phyloP scores from a whole-genome alignment of 2,888 invertebrate species.

The Reticulitermes lucifugus region DNA sequence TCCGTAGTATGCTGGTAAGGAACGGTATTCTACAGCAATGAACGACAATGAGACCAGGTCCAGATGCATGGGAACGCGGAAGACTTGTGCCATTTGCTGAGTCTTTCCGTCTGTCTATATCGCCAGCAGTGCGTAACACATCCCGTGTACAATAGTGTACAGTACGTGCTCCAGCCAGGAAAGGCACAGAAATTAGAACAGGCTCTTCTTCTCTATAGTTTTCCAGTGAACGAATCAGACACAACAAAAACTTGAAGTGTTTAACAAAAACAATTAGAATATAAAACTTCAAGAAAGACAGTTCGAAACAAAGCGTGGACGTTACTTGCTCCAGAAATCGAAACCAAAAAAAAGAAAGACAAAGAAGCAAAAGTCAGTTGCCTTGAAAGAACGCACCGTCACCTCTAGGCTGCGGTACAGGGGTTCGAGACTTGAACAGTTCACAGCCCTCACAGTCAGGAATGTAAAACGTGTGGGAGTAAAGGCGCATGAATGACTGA shows the following conservation, averaged over 20 bases:
- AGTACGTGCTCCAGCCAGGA: constrained; percentile 22
- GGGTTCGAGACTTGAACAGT: no score
- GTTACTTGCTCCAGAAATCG: background rate
- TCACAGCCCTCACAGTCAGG: no score
- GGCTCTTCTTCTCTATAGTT: background rate
- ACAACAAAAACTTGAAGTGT: background rate
- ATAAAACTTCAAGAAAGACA: background rate
- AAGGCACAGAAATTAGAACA: constrained; percentile 18
- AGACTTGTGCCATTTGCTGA: background rate
- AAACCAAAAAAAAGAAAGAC: background rate
- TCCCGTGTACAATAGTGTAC: constrained; percentile 10
- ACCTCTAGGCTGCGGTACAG: background rate
- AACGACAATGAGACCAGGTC: background rate
- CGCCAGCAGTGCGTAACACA: constrained; percentile 23
- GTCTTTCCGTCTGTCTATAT: background rate
- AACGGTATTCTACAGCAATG: constrained; percentile 15
- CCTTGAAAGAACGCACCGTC: background rate
- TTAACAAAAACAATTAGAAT: background rate
- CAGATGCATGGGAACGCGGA: constrained; percentile 31
- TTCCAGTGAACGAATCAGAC: background rate
- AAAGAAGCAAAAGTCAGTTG: background rate
- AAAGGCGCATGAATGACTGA: no score
- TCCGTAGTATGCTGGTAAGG: background rate
- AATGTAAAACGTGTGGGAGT: no score
- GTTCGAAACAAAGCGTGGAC: background rate